These are phyloP conservation scores for Euclidia mi DNA, from an alignment of 2,888 invertebrate species.

Conservation along the genomic window DNA sequence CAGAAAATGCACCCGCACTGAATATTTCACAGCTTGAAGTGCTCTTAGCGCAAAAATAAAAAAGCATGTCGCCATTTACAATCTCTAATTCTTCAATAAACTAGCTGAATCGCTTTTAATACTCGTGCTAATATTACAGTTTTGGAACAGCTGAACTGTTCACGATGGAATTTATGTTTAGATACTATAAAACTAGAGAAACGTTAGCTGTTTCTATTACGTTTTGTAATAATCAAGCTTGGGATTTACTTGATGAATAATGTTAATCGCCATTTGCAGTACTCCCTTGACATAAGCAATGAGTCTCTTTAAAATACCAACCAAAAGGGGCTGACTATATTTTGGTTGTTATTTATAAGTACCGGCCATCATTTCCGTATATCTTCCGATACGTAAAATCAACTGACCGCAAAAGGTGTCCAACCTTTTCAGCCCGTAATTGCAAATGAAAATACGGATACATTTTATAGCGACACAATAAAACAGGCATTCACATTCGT, in stretches of 20 bases:
- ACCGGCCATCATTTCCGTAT: slow-evolving; percentile 3
- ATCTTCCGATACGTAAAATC: slow-evolving; percentile 3
- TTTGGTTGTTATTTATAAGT: too few species aligned
- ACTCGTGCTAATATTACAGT: neutral
- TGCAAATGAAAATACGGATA: slow-evolving; percentile 8
- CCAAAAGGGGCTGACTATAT: too few species aligned
- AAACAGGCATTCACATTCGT: neutral
- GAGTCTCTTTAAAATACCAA: too few species aligned
- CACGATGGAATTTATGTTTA: too few species aligned
- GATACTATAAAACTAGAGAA: neutral
- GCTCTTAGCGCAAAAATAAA: slow-evolving; percentile 46
- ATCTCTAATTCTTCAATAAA: slow-evolving; percentile 25
- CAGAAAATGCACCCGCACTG: slow-evolving; percentile 62
- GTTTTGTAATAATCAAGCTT: too few species aligned
- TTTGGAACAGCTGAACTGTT: too few species aligned
- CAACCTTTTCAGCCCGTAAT: slow-evolving; percentile 3
- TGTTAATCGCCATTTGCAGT: too few species aligned
- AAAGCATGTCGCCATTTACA: slow-evolving; percentile 24
- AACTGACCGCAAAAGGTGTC: slow-evolving; percentile 12
- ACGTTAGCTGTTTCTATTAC: too few species aligned
- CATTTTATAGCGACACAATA: too few species aligned
- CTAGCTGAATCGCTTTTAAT: slow-evolving; percentile 19
- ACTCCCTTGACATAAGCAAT: too few species aligned
- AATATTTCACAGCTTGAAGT: slow-evolving; percentile 65
- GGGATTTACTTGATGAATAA: too few species aligned